Evolutionary conservation across 2,888 invertebrate genomes (phyloP).

Genomic region (Apomyelois bistriatella): DNA sequence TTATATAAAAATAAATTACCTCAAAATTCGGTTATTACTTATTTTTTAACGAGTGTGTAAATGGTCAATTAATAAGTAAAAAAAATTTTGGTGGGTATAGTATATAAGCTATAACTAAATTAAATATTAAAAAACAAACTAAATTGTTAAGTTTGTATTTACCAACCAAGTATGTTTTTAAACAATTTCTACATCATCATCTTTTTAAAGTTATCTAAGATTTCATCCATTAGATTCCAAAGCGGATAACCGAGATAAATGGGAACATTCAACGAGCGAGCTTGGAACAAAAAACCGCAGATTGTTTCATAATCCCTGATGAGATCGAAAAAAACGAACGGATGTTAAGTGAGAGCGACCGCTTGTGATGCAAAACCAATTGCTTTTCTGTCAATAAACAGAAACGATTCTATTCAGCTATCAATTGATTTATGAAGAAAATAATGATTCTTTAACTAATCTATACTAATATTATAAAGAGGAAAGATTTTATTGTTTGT

Average conservation of each 20-base stretch:
- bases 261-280: not conserved
- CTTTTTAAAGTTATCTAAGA: not conserved
- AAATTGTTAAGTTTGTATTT: no score
- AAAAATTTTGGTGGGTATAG: no score
- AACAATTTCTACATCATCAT: not conserved
- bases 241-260: not conserved
- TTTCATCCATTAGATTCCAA: not conserved
- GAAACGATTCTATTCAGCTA: not conserved
- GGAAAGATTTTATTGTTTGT: no score
- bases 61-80: no score
- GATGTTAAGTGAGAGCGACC: not conserved
- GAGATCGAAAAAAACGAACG: constrained; percentile 1
- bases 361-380: not conserved
- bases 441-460: not conserved
- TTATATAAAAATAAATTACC: no score
- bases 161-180: no score
- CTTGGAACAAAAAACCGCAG: not conserved
- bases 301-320: constrained; percentile 5
- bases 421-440: not conserved
- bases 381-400: not conserved
- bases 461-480: no score
- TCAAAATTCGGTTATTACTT: no score
- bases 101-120: no score
- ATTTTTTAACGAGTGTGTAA: no score
- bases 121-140: no score